Base-by-base conservation (phyloP, 2,113 vertebrate genomes). In the Phrynocephalus versicolor region DNA sequence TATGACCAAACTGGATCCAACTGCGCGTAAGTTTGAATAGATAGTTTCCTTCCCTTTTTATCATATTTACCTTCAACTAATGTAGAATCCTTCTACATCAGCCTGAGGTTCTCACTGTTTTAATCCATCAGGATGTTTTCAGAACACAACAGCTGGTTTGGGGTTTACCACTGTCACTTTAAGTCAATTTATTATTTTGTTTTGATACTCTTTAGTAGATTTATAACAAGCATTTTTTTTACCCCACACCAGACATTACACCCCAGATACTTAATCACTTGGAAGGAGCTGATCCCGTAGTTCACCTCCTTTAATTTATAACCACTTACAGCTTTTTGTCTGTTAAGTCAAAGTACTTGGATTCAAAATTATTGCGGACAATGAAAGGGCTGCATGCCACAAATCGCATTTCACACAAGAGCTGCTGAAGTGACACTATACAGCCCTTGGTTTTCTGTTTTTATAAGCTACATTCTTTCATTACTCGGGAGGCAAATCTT, bases 181-280 rank as follows among this genome's bases (percentile, higher is more conserved):
- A 55, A n/a, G 58, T 73, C 79, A 87, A 72, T 73, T 64, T 45
- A 80, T 73, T 33, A 65, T 83, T 87, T 70, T 65, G n/a, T 83
- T 67, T 67, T 79, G 69, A 8, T 74, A 67, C 73, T 35, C 65
- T 77, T 41, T 64, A 81, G 6, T 69, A 69, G 72, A 87, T 76
- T 76, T 76, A 81, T 77, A 41, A 58, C 35, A 37, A 55, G 33
- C n/a, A 37, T 85, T 83, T 87, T 37, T 83, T n/a, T n/a, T n/a
- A n/a, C 41, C 86, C 18, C 19, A 55, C 33, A 72, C 35, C 74
- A 79, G 67, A 83, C 75, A 83, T 87, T 87, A 83, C 45, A 27
- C 37, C 65, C 58, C 64, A 83, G 12, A 72, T 65, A 74, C 55
- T 86, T 83, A 76, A 72, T 83, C 86, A 65, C 41, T 79, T 21